phyloP scores from a whole-genome alignment of 2,888 invertebrate species.

The Autographa gamma region DNA sequence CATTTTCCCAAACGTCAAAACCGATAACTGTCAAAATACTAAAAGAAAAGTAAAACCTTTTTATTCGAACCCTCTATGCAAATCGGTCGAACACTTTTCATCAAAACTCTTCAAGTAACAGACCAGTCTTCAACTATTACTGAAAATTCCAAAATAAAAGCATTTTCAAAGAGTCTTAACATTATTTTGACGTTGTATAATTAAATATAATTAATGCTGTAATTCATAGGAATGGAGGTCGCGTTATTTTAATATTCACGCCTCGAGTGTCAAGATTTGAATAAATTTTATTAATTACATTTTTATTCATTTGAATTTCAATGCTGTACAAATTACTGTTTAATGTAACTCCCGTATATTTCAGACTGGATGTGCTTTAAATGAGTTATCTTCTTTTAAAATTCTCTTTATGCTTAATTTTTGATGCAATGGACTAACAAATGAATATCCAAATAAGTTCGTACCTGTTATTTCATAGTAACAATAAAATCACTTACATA shows the following conservation, averaged over 20 bases:
- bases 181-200: constrained; percentile 23
- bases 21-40: neutral
- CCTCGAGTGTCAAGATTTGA: constrained; percentile 47
- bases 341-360: constrained; percentile 23
- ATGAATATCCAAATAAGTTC: too few relatives aligned
- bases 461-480: too few relatives aligned
- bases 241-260: constrained; percentile 51
- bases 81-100: neutral
- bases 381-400: neutral
- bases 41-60: neutral
- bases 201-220: constrained; percentile 38
- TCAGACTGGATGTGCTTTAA: neutral
- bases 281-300: constrained; percentile 52
- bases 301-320: constrained; percentile 49
- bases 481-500: too few relatives aligned
- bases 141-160: neutral
- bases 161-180: constrained; percentile 9
- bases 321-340: constrained; percentile 33
- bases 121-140: neutral
- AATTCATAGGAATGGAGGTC: constrained; percentile 41
- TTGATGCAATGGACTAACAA: too few relatives aligned
- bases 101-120: neutral
- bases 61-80: neutral
- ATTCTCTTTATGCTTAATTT: too few relatives aligned
- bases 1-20: neutral